Evolutionary conservation across 2,888 invertebrate species (phyloP).

Genomic region (Aphidoletes aphidimyza): DNA sequence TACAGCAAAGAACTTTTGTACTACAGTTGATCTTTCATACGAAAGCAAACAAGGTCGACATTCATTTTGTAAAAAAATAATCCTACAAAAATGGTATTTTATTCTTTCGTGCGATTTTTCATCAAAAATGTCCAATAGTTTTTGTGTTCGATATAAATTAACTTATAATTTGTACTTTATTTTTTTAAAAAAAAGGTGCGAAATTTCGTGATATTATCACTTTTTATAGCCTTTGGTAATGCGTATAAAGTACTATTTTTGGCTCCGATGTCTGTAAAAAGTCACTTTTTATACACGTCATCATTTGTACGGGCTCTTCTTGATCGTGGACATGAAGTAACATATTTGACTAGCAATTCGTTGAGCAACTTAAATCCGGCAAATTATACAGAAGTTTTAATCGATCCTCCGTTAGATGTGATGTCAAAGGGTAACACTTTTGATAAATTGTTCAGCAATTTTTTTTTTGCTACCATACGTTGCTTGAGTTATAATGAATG

Average conservation of each 20-base stretch:
- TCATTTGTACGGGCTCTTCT: constrained; percentile 57
- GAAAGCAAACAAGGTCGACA: too few relatives aligned
- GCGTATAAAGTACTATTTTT: constrained; percentile 52
- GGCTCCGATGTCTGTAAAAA: constrained; percentile 57
- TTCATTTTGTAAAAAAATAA: too few relatives aligned
- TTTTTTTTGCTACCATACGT: constrained; percentile 61
- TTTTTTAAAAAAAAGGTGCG: background rate
- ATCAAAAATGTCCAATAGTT: too few relatives aligned
- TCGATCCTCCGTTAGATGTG: constrained; percentile 64
- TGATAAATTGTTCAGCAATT: constrained; percentile 56
- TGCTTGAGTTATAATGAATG: constrained; percentile 60
- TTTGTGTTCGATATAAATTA: too few relatives aligned
- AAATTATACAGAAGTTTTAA: constrained; percentile 66
- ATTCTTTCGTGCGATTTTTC: too few relatives aligned
- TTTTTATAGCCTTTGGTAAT: background rate
- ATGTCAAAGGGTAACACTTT: constrained; percentile 57
- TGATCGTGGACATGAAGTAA: constrained; percentile 62
- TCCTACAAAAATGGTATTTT: too few relatives aligned
- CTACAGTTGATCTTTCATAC: too few relatives aligned
- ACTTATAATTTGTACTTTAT: too few relatives aligned
- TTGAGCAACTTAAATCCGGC: constrained; percentile 54
- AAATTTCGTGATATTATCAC: background rate
- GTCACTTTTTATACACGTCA: constrained; percentile 58
- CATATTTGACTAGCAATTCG: constrained; percentile 60
- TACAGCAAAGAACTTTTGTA: too few relatives aligned